Percentiles rank a stretch among this genome's conserved stretches.
These are phyloP conservation scores for Trinectes maculatus DNA, from an alignment of 2,113 vertebrate genomes.

Conservation along the genomic window DNA sequence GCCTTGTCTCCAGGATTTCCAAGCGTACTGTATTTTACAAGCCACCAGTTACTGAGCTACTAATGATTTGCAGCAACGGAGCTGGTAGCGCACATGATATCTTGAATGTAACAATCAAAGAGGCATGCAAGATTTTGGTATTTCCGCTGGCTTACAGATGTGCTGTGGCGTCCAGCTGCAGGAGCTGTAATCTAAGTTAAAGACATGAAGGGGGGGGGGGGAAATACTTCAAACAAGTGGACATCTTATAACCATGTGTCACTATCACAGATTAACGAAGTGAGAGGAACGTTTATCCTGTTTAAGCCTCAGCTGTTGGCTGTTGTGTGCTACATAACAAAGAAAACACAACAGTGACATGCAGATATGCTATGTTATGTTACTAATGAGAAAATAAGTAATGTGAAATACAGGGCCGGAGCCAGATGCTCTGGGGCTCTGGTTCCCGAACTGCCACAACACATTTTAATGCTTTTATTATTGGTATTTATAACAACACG, in stretches of 20 bases:
- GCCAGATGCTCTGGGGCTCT: neutral
- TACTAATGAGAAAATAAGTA: neutral
- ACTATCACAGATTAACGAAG: constrained; percentile 54
- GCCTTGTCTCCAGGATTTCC: constrained; percentile 92
- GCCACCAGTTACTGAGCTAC: constrained; percentile 86
- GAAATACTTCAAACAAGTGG: constrained; percentile 82
- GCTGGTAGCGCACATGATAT: constrained; percentile 96
- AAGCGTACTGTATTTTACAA: constrained; percentile 91
- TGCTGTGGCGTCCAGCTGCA: constrained; percentile 81
- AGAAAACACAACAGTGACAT: neutral
- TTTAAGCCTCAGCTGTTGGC: neutral
- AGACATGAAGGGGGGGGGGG: constrained; percentile 55
- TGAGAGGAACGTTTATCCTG: neutral
- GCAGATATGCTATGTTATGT: neutral
- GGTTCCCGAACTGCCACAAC: neutral
- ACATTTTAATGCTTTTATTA: too few species aligned
- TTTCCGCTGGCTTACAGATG: constrained; percentile 94
- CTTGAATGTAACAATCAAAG: constrained; percentile 99
- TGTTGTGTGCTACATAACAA: neutral
- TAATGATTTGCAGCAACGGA: constrained; percentile 96
- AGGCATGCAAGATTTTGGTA: constrained; percentile 90
- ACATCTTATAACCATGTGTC: constrained; percentile 86
- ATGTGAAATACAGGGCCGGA: neutral
- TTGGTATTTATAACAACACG: neutral
- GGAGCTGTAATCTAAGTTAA: constrained; percentile 86